These are phyloP conservation scores for Silurus asotus DNA, from an alignment of 2,113 vertebrate genomes.

Conservation along the genomic window DNA sequence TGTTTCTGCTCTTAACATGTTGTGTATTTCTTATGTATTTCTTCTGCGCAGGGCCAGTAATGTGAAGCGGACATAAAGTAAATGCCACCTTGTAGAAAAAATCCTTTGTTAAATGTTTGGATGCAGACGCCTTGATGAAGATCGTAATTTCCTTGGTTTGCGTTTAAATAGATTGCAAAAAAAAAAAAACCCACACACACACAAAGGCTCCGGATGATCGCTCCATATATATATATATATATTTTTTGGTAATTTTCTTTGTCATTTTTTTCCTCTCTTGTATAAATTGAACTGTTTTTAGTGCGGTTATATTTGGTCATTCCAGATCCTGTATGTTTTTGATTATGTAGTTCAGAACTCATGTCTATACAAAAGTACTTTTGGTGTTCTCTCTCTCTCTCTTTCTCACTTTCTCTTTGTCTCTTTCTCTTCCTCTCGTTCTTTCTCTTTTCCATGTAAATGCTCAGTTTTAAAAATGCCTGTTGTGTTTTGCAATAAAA, in stretches of 20 bases:
- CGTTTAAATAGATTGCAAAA: constrained; percentile 92
- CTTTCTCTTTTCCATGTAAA: constrained; percentile 88
- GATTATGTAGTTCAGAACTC: constrained; percentile 92
- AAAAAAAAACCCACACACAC: no score
- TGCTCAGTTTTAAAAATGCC: constrained; percentile 99
- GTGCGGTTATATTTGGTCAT: constrained; percentile 96
- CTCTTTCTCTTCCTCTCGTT: neutral
- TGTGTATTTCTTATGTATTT: constrained; percentile 99
- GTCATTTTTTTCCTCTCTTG: constrained; percentile 82
- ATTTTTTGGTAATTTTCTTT: constrained; percentile 65
- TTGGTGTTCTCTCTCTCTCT: constrained; percentile 3
- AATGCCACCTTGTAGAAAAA: constrained; percentile 99
- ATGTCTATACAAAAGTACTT: constrained; percentile 83
- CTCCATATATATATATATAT: constrained; percentile 62
- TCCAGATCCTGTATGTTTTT: constrained; percentile 95
- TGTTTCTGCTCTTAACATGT: constrained; percentile 95
- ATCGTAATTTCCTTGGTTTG: constrained; percentile 99
- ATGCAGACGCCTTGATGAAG: constrained; percentile 99
- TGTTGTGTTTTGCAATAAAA: constrained; percentile 99
- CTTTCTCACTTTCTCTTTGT: neutral
- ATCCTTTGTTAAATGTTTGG: constrained; percentile 99
- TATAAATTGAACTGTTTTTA: constrained; percentile 98
- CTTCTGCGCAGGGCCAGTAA: constrained; percentile 99
- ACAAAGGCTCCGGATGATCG: constrained; percentile 84
- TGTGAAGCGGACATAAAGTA: constrained; percentile 99